Evolutionary conservation across 2,113 vertebrate genomes (phyloP).

Genomic region (Melanerpes aurifrons): DNA sequence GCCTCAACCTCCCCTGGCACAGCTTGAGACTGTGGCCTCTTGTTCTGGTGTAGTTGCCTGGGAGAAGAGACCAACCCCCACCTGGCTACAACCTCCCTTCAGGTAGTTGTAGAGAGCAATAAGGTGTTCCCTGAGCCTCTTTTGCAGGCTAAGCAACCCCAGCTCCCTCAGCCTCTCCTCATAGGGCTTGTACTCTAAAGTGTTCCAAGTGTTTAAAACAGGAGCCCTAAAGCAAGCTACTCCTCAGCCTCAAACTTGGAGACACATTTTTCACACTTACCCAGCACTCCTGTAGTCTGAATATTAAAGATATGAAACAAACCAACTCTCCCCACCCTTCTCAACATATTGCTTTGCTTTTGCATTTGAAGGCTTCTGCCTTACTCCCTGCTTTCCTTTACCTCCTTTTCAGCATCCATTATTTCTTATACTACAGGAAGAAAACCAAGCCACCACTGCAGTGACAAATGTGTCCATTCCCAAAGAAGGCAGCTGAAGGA

Average conservation of each 20-base stretch:
- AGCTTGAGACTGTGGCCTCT: no score
- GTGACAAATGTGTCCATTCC: rapidly evolving
- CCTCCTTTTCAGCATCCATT: not conserved
- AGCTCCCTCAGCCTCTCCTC: no score
- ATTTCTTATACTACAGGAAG: not conserved
- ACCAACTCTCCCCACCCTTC: not conserved
- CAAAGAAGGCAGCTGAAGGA: not conserved
- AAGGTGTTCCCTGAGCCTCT: no score
- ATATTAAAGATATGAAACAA: not conserved
- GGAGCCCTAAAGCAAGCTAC: not conserved
- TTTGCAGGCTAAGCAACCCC: no score
- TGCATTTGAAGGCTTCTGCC: not conserved
- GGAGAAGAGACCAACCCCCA: no score
- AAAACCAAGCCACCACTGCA: not conserved
- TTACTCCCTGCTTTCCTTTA: not conserved
- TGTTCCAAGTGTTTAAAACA: slow-evolving; percentile 13
- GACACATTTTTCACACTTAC: not conserved
- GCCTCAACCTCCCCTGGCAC: no score
- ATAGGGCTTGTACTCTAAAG: no score
- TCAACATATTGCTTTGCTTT: not conserved
- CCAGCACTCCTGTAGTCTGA: not conserved
- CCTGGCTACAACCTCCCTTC: no score
- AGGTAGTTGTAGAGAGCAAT: no score
- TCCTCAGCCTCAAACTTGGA: not conserved
- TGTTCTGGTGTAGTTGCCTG: no score